Evolutionary conservation across 2,888 invertebrate species (phyloP), one percentile per base, ranked within the genome.

Genomic region (Lasiommata megera): DNA sequence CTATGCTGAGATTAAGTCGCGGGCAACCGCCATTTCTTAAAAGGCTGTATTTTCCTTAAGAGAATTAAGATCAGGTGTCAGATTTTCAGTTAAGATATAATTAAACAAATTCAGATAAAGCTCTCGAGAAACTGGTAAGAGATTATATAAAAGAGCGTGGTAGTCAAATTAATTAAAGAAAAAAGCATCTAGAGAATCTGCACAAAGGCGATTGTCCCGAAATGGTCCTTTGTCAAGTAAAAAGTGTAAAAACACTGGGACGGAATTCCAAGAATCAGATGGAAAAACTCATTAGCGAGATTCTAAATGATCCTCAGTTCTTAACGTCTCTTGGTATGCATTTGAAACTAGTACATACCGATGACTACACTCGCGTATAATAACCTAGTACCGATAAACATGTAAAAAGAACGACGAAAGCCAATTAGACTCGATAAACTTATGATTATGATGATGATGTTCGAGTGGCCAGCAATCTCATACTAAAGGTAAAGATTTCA

Each of bases 151-250:
- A 47, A 16, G 34, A 34, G 3, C 17, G 17, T 34, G n/a, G 36
- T 48, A 37, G 29, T 41, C 41, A 47, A 47, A 54, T 61, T 58
- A 51, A 58, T 61, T 51, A 61, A 47, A 52, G 40, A 40, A 23
- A 23, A 14, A 31, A 47, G 29, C 36, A 48, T 54, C 54, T 23
- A 28, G 31, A 54, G 40, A 52, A 58, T 58, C 18, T 31, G 1
- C 44, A 57, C 54, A 54, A 60, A 60, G 54, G 52, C 54, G 54
- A 55, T 50, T 11, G 40, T 46, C 18, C 44, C 47, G 29, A 46
- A 46, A 40, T 28, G 54, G 41, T 54, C 51, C 61, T 61, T 61
- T 61, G 60, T 61, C 37, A 47, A 36, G 23, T 31, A 37, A 40
- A 46, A 43, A 56, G 46, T 56, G 51, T 56, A 51, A 52, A 41